These are phyloP conservation scores for Tarsius wallacei DNA, from an alignment of 2,797 vertebrate genomes.

Conservation along the genomic window DNA sequence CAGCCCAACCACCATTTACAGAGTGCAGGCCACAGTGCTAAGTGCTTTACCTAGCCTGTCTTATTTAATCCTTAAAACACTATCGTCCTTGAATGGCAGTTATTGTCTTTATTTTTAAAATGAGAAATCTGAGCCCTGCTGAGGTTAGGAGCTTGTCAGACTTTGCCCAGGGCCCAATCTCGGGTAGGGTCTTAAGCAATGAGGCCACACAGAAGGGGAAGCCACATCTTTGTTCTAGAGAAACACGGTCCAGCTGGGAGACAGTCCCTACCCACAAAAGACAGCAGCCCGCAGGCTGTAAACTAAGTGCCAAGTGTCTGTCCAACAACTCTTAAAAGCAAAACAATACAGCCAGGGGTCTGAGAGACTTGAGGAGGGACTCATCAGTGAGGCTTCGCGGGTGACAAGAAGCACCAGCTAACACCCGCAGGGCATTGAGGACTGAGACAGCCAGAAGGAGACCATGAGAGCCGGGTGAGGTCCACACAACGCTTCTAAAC, in stretches of 20 bases:
- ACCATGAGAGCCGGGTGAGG: rapidly evolving
- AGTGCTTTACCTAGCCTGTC: background rate
- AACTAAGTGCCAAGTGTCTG: background rate
- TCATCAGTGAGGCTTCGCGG: background rate
- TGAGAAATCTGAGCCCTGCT: background rate
- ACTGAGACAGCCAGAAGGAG: background rate
- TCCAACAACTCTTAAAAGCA: background rate
- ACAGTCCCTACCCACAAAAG: background rate
- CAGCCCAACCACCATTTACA: rapidly evolving
- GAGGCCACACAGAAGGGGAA: background rate
- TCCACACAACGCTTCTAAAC: background rate
- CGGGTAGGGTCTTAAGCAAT: background rate
- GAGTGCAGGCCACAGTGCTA: background rate
- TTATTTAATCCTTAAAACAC: background rate
- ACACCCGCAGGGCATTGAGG: background rate
- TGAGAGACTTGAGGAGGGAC: background rate
- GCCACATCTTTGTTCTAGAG: background rate
- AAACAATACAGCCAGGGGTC: rapidly evolving
- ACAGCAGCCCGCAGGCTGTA: background rate
- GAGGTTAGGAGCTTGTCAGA: background rate
- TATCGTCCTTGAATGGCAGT: background rate
- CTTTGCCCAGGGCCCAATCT: background rate
- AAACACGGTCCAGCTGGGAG: background rate
- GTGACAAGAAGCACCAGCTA: background rate
- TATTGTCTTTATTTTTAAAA: background rate